A percentile compares a stretch with the other conserved stretches of the same genome.
phyloP scores from a whole-genome alignment of 2,888 invertebrate species.

The Trichogramma evanescens region DNA sequence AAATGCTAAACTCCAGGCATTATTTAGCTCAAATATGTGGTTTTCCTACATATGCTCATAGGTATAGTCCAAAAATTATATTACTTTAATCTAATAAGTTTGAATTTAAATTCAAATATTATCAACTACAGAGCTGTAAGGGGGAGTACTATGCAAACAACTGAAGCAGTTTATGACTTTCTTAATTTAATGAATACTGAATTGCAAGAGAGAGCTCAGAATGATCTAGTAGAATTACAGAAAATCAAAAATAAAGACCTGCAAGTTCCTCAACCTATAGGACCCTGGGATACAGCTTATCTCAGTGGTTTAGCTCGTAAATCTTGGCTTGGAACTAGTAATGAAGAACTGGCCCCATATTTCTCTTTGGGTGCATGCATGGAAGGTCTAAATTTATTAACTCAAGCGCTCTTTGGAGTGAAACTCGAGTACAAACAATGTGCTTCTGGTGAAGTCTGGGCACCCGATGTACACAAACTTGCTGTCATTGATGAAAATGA shows the following conservation, averaged over 20 bases:
- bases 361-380: conserved; percentile 92
- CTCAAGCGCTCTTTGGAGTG: conserved; percentile 76
- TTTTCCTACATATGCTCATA: conserved; percentile 80
- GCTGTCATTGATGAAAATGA: conserved; percentile 79
- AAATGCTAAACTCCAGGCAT: conserved; percentile 68
- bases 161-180: conserved; percentile 73
- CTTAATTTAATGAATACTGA: conserved; percentile 68
- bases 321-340: conserved; percentile 62
- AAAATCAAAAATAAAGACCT: conserved; percentile 58
- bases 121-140: conserved; percentile 64
- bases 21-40: conserved; percentile 82
- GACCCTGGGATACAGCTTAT: conserved; percentile 84
- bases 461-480: conserved; percentile 82
- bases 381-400: conserved; percentile 91
- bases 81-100: neutral
- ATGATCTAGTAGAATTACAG: conserved; percentile 72
- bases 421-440: conserved; percentile 64
- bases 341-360: conserved; percentile 72
- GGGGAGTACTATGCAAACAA: conserved; percentile 78
- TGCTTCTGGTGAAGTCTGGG: conserved; percentile 73
- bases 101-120: conserved; percentile 5
- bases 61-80: conserved; percentile 45
- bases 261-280: conserved; percentile 33
- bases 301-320: conserved; percentile 69
- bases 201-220: conserved; percentile 60